Evolutionary conservation across 2,797 vertebrate species (phyloP), one percentile per base, ranked within the genome.

Genomic region (Hydrophis major): DNA sequence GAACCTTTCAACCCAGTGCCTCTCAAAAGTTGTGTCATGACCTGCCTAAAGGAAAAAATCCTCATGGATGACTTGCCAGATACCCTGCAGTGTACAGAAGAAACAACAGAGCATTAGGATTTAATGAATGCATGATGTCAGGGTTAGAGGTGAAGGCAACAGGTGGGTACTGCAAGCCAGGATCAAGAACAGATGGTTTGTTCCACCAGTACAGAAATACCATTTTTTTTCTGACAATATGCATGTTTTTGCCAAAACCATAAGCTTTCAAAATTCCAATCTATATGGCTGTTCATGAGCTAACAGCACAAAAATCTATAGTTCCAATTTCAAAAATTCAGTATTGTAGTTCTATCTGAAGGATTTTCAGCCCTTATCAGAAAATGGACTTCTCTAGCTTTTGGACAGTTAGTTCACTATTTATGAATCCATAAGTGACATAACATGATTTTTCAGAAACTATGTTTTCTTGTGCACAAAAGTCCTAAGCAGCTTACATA

Each of bases 81-180:
- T 63, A 90, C 61, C 27, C 61, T 88, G 61, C 37, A 37, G 28
- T 91, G 66, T 86, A 86, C 61, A 27, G 66, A 10, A 32, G 86
- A 57, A n/a, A 83, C 32, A 83, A 61, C 28, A 53, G 42, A 47
- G 47, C 50, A 10, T 27, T 63, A 57, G 25, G 89, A 91, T 93
- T 87, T 88, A 91, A 91, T 91, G 92, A 88, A 91, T 93, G 66
- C 57, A 61, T 61, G 57, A 89, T 86, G 69, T 83, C 32, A 63
- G 87, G 66, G 32, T 83, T 50, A 60, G n/a, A 66, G 53, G 60
- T 59, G n/a, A 93, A 91, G 90, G 42, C 87, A 93, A 63, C 86
- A 93, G 90, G 90, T 93, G 93, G 90, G 90, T 57, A n/a, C 25
- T 42, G 55, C 87, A 93, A 93, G 32, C 57, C 66, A 91, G 63